Evolutionary conservation across 2,113 vertebrate genomes (phyloP).

Genomic region (Gallinago undulata): DNA sequence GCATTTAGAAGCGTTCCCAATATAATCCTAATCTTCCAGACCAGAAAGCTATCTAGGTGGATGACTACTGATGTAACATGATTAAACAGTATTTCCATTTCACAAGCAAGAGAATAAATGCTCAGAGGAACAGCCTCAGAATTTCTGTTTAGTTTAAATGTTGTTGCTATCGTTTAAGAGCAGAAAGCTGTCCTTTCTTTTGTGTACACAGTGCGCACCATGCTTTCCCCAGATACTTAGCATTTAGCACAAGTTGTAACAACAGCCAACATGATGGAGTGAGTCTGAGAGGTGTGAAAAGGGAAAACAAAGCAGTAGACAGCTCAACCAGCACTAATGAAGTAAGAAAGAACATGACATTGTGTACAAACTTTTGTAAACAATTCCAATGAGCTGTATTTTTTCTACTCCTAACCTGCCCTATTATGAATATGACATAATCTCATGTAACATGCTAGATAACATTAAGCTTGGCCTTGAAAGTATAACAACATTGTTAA

Average conservation of each 20-base stretch:
- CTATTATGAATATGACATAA: not conserved
- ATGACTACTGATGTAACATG: not conserved
- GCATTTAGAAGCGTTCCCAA: not conserved
- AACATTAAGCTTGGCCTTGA: not conserved
- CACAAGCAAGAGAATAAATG: not conserved
- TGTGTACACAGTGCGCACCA: not conserved
- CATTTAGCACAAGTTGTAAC: not conserved
- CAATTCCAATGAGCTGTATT: not conserved
- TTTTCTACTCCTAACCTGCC: not conserved
- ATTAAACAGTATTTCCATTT: not conserved
- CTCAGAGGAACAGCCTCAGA: constrained; percentile 40
- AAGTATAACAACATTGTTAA: not conserved
- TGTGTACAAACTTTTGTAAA: not conserved
- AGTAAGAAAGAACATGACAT: not conserved
- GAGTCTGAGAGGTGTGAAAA: constrained; percentile 25
- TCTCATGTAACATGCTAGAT: not conserved
- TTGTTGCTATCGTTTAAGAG: not conserved
- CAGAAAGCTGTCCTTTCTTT: not conserved
- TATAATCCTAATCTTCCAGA: not conserved
- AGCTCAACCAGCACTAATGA: constrained; percentile 21
- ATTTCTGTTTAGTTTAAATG: constrained; percentile 6
- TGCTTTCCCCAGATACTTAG: not conserved
- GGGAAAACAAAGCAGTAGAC: constrained; percentile 37
- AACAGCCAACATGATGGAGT: constrained; percentile 8
- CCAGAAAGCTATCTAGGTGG: not conserved